phyloP scores from a whole-genome alignment of 1,140 invertebrate species.

The Pseudoatta argentina region DNA sequence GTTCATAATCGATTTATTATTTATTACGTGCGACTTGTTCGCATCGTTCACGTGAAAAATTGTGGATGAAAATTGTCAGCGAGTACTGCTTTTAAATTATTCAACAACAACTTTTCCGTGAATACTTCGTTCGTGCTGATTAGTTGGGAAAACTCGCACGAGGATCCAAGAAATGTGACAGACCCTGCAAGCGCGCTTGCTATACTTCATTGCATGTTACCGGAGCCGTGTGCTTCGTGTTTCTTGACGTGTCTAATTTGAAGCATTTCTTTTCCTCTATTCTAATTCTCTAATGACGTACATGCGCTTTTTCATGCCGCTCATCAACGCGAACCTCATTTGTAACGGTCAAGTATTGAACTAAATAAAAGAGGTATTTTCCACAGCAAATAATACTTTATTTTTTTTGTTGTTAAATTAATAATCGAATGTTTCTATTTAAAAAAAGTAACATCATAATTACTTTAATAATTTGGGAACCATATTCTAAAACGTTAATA shows the following conservation, averaged over 20 bases:
- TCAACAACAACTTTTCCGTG: slow-evolving; percentile 26
- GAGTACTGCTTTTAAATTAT: slow-evolving; percentile 30
- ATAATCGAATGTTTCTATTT: background rate
- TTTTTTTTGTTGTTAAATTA: background rate
- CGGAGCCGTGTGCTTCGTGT: background rate
- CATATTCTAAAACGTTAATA: background rate
- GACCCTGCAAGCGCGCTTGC: background rate
- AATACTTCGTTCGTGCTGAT: slow-evolving; percentile 33
- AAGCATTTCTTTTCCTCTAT: background rate
- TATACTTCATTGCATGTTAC: slow-evolving; percentile 34
- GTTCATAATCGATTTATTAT: slow-evolving; percentile 12
- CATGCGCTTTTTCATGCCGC: background rate
- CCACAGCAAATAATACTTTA: background rate
- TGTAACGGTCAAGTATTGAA: slow-evolving; percentile 10
- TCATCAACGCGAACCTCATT: slow-evolving; percentile 5
- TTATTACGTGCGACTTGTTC: background rate
- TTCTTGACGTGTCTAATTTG: background rate
- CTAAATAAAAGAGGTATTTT: background rate
- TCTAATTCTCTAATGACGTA: slow-evolving; percentile 17
- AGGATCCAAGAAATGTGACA: slow-evolving; percentile 5
- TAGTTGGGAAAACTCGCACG: slow-evolving; percentile 12
- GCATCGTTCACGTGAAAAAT: background rate
- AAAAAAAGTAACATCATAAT: background rate
- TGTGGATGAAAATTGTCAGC: background rate
- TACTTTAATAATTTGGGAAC: background rate